Evolutionary conservation across 2,888 invertebrate genomes (phyloP), one percentile per base, ranked within the genome.

Genomic region (Diarsia rubi): DNA sequence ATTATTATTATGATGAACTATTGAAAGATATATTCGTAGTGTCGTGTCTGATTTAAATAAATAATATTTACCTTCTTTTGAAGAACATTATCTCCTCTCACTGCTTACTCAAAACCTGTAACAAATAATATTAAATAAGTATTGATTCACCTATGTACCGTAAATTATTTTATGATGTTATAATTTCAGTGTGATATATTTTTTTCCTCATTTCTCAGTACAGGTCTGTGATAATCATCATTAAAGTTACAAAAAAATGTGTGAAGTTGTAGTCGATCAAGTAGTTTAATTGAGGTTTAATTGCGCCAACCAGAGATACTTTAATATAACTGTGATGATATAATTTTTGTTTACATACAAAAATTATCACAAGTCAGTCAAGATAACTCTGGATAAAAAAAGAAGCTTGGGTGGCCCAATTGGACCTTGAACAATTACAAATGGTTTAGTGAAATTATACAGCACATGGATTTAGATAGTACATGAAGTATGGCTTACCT

Each of bases 211-310:
- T 90, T 74, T 82, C 75, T 94, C 94, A 91, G 94, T 91, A 94
- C 94, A 94, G 94, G 94, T 94, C 94, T 94, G 94, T 92, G 89
- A 85, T 86, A 88, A 80, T 92, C 92, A 92, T 91, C 91, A 91
- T 88, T 70, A 74, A 76, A 60, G 60, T 62, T 62, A n/a, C 0
- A n/a, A 62, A 2, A 42, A 8, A 42, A 8, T 42, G 42, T 62
- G n/a, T 37, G 12, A 60, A n/a, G 27, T 27, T 1, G 14, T 24
- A 57, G 27, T 27, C 3, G 27, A 27, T 27, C 16, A 27, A 27
- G 8, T 57, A 31, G 19, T 19, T 31, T 19, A 27, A 27, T 27
- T 24, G 16, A 16, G 27, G 16, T 27, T 19, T 3, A 27, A 57
- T 31, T 59, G 9, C 27, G 27, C 19, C 19, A 59, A 59, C 27